Conservation (phyloP, 2,888 invertebrate genomes). For the Electrophaes corylata region DNA sequence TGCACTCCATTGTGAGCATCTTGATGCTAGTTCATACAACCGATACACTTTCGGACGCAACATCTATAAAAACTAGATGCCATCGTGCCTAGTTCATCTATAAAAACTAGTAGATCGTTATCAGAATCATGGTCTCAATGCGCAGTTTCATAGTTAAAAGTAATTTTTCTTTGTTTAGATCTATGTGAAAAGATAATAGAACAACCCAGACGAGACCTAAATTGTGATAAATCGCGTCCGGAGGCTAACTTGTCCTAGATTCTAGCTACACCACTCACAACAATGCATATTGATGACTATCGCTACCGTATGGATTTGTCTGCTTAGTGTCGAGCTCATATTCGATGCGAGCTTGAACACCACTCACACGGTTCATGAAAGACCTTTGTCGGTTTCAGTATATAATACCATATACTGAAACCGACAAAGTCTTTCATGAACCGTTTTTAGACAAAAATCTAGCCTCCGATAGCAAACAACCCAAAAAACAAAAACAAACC, state of each 20-base stretch:
- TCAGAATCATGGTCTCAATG: too few relatives aligned
- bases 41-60: slow-evolving; percentile 1
- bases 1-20: slow-evolving; percentile 18
- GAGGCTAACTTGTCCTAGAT: slow-evolving; percentile 9
- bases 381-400: not conserved
- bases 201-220: not conserved
- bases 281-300: slow-evolving; percentile 27
- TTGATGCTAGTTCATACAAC: not conserved
- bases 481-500: too few relatives aligned
- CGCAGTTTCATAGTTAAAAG: not conserved
- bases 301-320: slow-evolving; percentile 31
- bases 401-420: too few relatives aligned
- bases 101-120: not conserved
- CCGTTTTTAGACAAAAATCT: too few relatives aligned
- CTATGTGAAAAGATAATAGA: not conserved
- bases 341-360: slow-evolving; percentile 19
- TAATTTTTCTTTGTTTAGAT: not conserved
- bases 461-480: too few relatives aligned
- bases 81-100: not conserved
- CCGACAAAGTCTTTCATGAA: too few relatives aligned
- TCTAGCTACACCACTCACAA: slow-evolving; percentile 11
- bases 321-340: slow-evolving; percentile 27
- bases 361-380: slow-evolving; percentile 17
- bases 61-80: not conserved
- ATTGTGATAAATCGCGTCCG: slow-evolving; percentile 16